Percentiles rank a stretch among this genome's conserved stretches.
phyloP scores from a whole-genome alignment of 2,797 vertebrate genomes.

The Apodemus agrarius region DNA sequence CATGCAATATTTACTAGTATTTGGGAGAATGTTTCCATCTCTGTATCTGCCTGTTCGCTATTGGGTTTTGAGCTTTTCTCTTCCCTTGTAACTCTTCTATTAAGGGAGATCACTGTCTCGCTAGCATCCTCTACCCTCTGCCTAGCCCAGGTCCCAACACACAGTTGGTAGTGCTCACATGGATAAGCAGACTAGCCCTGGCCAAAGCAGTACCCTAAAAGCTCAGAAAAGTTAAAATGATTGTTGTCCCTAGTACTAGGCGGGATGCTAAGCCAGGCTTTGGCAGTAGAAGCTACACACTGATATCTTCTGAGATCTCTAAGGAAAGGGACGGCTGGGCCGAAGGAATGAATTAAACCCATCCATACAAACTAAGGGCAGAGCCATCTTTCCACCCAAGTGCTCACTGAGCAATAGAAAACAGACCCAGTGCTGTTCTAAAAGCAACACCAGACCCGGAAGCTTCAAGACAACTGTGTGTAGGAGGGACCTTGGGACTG shows the following conservation, averaged over 20 bases:
- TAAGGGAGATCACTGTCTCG: neutral
- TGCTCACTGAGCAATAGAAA: neutral
- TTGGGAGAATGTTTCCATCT: neutral
- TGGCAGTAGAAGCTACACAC: neutral
- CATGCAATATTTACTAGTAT: neutral
- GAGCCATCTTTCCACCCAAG: neutral
- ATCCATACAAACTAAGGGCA: neutral
- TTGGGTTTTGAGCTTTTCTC: neutral
- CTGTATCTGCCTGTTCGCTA: neutral
- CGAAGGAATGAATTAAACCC: neutral
- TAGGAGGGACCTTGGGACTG: neutral
- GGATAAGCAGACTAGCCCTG: neutral
- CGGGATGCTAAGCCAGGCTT: no score
- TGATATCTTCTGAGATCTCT: neutral
- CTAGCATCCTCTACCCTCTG: neutral
- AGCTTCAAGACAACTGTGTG: neutral
- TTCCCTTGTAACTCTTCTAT: neutral
- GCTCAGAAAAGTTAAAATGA: neutral
- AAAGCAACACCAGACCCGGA: neutral
- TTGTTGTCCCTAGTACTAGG: rapidly evolving
- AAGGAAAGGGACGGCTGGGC: neutral
- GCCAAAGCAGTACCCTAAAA: neutral
- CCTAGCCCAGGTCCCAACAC: neutral
- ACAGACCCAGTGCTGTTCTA: neutral
- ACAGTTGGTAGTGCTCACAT: neutral